Base-by-base conservation (phyloP, 2,888 invertebrate species). In the Chloroclysta siterata region DNA sequence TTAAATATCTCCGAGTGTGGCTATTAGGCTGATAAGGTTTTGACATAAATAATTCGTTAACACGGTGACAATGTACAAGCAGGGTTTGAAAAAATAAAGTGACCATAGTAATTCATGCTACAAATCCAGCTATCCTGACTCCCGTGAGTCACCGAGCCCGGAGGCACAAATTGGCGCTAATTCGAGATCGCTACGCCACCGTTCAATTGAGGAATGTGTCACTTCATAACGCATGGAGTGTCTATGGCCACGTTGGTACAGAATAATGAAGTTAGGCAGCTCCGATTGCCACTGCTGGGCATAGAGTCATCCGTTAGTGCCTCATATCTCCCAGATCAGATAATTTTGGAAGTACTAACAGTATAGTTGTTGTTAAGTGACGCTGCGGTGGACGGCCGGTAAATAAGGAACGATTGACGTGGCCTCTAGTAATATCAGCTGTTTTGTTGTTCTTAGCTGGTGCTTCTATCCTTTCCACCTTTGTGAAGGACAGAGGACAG, bases 181-280 rank as follows among this genome's bases (percentile, higher is more conserved):
- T 92, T 92, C 80, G 88, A 87, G 89, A 88, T 86, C 80, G 77
- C 80, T 79, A 76, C 84, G 84, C 83, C 80, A 84, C 75, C 76
- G 81, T 84, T 86, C 90, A 90, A 93, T 92, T 93, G 91, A 90
- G 85, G 89, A 89, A 90, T 92, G 90, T 91, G 90, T 89, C 92
- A 89, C 87, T 87, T 83, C 72, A 83, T 81, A 85, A 83, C 72
- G 75, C 75, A 72, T 39, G 72, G 69, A 33, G n/a, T 56, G 41
- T 60, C 53, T 57, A 33, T 57, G 57, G 57, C 57, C 56, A 60
- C 39, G 53, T 44, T 15, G 6, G 7, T 50, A 53, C 13, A 36
- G 46, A 17, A 70, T 71, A 68, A 29, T 47, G 14, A 28, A 22
- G 39, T 54, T 50, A 39, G 36, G 36, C 11, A 39, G 36, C 36